Evolutionary conservation across 2,113 vertebrate genomes (phyloP).

Genomic region (Mystacornis crossleyi): DNA sequence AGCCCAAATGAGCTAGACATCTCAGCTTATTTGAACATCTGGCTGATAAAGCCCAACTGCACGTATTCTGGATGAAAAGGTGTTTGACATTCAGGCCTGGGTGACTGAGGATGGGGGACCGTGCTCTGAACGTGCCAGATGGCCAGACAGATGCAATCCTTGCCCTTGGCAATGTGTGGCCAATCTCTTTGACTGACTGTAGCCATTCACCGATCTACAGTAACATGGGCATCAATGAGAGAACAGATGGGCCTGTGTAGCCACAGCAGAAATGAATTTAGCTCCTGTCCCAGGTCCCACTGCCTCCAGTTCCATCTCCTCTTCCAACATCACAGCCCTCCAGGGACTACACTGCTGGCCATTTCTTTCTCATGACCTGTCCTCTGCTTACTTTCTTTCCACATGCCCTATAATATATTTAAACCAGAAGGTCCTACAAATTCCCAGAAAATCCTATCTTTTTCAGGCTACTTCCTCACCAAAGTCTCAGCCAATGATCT

Average conservation of each 20-base stretch:
- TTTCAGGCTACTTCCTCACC: not conserved
- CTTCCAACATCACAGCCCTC: not conserved
- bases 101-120: conserved; percentile 51
- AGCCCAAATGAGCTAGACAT: conserved; percentile 43
- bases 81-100: conserved; percentile 70
- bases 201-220: conserved; percentile 7
- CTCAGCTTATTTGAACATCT: conserved; percentile 63
- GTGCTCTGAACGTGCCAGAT: conserved; percentile 33
- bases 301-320: not conserved
- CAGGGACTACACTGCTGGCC: not conserved
- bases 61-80: not conserved
- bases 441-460: not conserved
- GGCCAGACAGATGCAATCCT: conserved; percentile 52
- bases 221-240: conserved; percentile 12
- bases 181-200: conserved; percentile 66
- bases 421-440: not conserved
- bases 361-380: not conserved
- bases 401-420: not conserved
- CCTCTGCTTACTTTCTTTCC: not conserved
- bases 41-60: conserved; percentile 35
- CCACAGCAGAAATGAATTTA: conserved; percentile 43
- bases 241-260: conserved; percentile 23
- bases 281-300: conserved; percentile 14
- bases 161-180: conserved; percentile 64
- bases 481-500: not conserved